Percentiles rank a stretch among this genome's conserved stretches.
Evolutionary conservation across 2,888 invertebrate species (phyloP).

Genomic region (Adelognathus sp.): DNA sequence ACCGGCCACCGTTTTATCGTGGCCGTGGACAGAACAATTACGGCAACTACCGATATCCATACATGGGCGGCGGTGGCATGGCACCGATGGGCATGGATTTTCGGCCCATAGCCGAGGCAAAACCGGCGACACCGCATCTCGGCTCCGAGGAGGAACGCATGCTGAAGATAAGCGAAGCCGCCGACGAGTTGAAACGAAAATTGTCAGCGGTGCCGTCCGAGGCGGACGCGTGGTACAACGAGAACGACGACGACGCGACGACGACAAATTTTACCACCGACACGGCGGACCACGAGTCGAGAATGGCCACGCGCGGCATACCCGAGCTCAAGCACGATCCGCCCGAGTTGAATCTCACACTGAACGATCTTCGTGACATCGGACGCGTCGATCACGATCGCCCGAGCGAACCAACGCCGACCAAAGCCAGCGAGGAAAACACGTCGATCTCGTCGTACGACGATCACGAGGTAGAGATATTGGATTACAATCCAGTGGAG

Average conservation of each 20-base stretch:
- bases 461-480: slow-evolving; percentile 37
- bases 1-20: slow-evolving; percentile 24
- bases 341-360: slow-evolving; percentile 71
- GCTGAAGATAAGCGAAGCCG: slow-evolving; percentile 75
- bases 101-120: background rate
- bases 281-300: slow-evolving; percentile 21
- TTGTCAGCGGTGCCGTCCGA: slow-evolving; percentile 68
- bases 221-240: slow-evolving; percentile 65
- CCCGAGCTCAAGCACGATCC: slow-evolving; percentile 71
- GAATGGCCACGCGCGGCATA: slow-evolving; percentile 61
- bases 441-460: background rate
- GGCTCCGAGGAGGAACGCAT: slow-evolving; percentile 78
- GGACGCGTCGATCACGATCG: slow-evolving; percentile 72
- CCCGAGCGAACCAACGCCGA: background rate
- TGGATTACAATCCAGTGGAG: slow-evolving; percentile 32
- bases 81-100: background rate
- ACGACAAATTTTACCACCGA: slow-evolving; percentile 30
- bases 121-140: slow-evolving; percentile 64
- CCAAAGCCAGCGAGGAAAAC: background rate
- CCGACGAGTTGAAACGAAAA: slow-evolving; percentile 75
- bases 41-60: slow-evolving; percentile 34
- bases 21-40: slow-evolving; percentile 31
- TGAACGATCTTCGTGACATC: slow-evolving; percentile 74
- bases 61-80: background rate
- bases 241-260: slow-evolving; percentile 32